These are phyloP conservation scores for Ornithoptera alexandrae DNA, from an alignment of 2,888 invertebrate species.

Conservation along the genomic window DNA sequence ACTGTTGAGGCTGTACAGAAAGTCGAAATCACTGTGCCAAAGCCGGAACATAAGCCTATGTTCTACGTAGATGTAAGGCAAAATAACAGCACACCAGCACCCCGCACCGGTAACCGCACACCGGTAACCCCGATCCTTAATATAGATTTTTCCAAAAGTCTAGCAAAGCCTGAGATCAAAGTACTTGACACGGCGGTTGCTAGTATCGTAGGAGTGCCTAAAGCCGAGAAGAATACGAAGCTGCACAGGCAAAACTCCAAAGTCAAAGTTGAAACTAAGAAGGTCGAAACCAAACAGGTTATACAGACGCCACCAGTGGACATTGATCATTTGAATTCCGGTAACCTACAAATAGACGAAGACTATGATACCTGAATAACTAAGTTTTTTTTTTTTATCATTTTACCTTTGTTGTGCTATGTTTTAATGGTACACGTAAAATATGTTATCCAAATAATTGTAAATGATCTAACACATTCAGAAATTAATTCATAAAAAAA, in stretches of 20 bases:
- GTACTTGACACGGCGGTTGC: constrained; percentile 56
- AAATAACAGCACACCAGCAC: constrained; percentile 37
- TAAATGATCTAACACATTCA: background rate
- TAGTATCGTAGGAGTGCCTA: constrained; percentile 45
- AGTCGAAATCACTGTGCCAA: constrained; percentile 50
- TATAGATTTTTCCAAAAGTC: constrained; percentile 68
- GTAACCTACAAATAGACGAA: constrained; percentile 73
- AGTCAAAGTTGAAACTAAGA: constrained; percentile 52
- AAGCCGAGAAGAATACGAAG: constrained; percentile 39
- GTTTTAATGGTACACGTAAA: constrained; percentile 35
- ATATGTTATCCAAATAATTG: constrained; percentile 38
- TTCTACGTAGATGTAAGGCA: constrained; percentile 41
- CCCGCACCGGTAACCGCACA: constrained; percentile 32
- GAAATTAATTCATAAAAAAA: background rate
- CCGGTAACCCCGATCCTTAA: constrained; percentile 65
- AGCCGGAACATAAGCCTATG: constrained; percentile 39
- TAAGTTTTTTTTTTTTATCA: constrained; percentile 40
- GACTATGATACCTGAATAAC: constrained; percentile 77
- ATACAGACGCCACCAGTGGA: constrained; percentile 46
- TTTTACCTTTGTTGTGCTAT: constrained; percentile 44
- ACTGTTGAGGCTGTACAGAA: constrained; percentile 47
- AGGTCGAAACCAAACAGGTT: constrained; percentile 46
- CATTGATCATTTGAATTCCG: constrained; percentile 65
- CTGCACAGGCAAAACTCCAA: constrained; percentile 61
- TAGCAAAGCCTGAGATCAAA: constrained; percentile 66